Evolutionary conservation across 2,113 vertebrate species (phyloP), one percentile per base, ranked within the genome.

Genomic region (Cynocephalus volans): DNA sequence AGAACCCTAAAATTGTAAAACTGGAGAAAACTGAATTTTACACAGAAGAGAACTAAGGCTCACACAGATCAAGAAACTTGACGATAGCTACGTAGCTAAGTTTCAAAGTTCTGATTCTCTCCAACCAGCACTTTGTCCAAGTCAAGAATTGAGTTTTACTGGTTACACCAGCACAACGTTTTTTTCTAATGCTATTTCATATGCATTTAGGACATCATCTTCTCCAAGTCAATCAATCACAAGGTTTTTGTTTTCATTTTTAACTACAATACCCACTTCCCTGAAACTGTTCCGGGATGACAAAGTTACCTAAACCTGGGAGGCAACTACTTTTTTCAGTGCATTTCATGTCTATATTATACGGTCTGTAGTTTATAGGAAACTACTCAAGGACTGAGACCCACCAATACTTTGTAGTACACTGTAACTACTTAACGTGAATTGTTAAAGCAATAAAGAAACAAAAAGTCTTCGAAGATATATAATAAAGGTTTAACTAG

Each of bases 311-410:
- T 67, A 93, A 92, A 82, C 41, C 48, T 75, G 24, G n/a, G 45
- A 92, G 58, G 72, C 76, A 81, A 88, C 13, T 50, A 83, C n/a
- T 52, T 56, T 3, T 12, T 52, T 6, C 41, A 50, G 19, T 56
- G 52, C 62, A 97, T 60, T 88, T 93, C 48, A 75, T 45, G 36
- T n/a, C 15, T 45, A 0, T 73, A 69, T 69, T 76, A 82, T 4
- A 52, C 18, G 48, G 52, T 33, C 28, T 93, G 14, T 36, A 73
- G n/a, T 65, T 80, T 54, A 95, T 0, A 90, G 36, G 18, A 84
- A 97, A 88, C 33, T n/a, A 31, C 48, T 48, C 58, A 88, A 94
- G 77, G 58, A 75, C n/a, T 73, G 52, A 93, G 83, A 95, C 33
- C 56, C 92, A 24, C 17, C 52, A 94, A 85, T 62, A 94, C 33